These are phyloP conservation scores for Drosophila yooni DNA, from an alignment of 2,888 invertebrate species.

Conservation along the genomic window DNA sequence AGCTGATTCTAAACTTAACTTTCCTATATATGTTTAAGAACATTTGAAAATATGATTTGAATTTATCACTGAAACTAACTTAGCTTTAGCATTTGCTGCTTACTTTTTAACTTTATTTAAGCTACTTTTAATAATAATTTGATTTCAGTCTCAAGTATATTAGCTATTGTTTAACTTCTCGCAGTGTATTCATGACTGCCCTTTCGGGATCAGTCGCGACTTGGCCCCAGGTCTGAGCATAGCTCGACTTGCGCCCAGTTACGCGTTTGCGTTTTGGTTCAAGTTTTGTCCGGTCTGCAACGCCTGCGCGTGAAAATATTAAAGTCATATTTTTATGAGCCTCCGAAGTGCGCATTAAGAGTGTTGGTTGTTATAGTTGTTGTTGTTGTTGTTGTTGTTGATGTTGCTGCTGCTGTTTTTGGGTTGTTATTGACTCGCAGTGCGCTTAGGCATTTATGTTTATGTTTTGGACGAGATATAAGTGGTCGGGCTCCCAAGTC, in stretches of 20 bases:
- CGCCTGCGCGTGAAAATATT: slow-evolving; percentile 81
- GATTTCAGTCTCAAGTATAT: not conserved
- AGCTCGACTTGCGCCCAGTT: slow-evolving; percentile 15
- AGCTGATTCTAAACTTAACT: not conserved
- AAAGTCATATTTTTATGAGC: slow-evolving; percentile 81
- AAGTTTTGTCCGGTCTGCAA: slow-evolving; percentile 45
- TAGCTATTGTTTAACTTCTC: slow-evolving; percentile 10
- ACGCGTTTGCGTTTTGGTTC: slow-evolving; percentile 14
- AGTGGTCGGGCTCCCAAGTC: slow-evolving; percentile 41
- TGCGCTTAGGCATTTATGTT: slow-evolving; percentile 60
- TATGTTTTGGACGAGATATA: slow-evolving; percentile 52
- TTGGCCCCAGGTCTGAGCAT: slow-evolving; percentile 2
- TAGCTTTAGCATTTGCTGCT: not conserved
- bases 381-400: slow-evolving; percentile 25
- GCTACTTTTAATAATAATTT: no score
- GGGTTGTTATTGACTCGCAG: slow-evolving; percentile 52
- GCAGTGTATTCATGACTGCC: slow-evolving; percentile 51
- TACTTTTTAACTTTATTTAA: not conserved
- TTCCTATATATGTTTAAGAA: not conserved
- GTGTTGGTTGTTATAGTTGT: slow-evolving; percentile 37
- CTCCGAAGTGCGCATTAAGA: slow-evolving; percentile 76
- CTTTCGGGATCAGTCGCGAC: slow-evolving; percentile 36
- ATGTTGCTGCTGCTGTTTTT: slow-evolving; percentile 30
- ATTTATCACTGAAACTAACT: not conserved
- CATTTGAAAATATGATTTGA: not conserved